phyloP scores from a whole-genome alignment of 2,797 vertebrate genomes.

The Chaenodraco wilsoni region DNA sequence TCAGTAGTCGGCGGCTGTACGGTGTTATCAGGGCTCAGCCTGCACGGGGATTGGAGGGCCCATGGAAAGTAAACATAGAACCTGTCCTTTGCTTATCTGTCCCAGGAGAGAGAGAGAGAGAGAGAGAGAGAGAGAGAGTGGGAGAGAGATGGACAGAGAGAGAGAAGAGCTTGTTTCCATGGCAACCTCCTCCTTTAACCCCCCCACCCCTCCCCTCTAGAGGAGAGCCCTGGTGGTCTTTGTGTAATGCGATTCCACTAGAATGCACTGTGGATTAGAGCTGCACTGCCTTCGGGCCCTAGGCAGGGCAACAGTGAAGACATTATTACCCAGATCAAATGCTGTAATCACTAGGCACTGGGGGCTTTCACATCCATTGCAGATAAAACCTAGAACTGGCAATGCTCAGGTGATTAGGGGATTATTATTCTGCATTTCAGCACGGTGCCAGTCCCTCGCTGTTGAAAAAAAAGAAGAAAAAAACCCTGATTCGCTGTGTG shows the following conservation, averaged over 20 bases:
- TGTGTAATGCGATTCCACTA: constrained; percentile 86
- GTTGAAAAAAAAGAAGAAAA: constrained; percentile 44
- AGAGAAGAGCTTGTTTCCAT: constrained; percentile 82
- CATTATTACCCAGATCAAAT: constrained; percentile 89
- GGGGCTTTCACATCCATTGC: constrained; percentile 83
- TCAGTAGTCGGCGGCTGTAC: constrained; percentile 78
- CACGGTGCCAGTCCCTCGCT: constrained; percentile 74
- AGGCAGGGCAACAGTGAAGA: constrained; percentile 85
- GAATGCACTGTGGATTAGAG: constrained; percentile 87
- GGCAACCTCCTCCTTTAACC: constrained; percentile 78
- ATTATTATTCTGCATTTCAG: constrained; percentile 85
- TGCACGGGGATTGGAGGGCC: constrained; percentile 81
- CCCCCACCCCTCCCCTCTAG: constrained; percentile 68
- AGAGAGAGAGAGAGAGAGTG: not conserved
- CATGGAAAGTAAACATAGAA: constrained; percentile 83
- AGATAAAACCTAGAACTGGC: constrained; percentile 84
- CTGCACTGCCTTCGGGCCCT: constrained; percentile 78
- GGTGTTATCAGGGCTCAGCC: constrained; percentile 83
- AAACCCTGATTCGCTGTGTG: constrained; percentile 60
- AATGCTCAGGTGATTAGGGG: constrained; percentile 86
- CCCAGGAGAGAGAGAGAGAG: constrained; percentile 64
- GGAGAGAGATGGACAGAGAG: constrained; percentile 33
- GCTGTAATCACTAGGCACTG: constrained; percentile 85
- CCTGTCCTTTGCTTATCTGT: constrained; percentile 85
- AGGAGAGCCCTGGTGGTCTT: constrained; percentile 86